Conservation (phyloP, 2,888 invertebrate genomes). For the Nomada ruficornis region DNA sequence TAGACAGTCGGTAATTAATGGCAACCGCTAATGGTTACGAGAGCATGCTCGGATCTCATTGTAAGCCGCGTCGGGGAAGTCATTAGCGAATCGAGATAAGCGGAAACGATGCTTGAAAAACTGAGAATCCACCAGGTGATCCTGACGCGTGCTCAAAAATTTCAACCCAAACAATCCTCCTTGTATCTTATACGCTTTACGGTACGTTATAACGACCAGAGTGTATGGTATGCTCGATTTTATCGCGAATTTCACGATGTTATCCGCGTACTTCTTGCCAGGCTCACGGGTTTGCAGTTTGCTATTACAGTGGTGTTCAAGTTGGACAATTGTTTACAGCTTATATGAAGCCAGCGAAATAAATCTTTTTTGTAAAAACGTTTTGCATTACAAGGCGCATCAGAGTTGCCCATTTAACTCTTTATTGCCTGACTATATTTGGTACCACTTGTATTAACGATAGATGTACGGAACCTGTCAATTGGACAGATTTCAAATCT, state of each 20-base stretch:
- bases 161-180: not conserved
- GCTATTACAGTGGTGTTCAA: not conserved
- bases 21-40: slow-evolving; percentile 21
- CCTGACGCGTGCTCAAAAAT: slow-evolving; percentile 13
- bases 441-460: too few relatives aligned
- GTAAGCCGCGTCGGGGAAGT: slow-evolving; percentile 8
- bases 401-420: too few relatives aligned
- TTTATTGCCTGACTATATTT: too few relatives aligned
- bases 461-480: too few relatives aligned
- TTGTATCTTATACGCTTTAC: not conserved
- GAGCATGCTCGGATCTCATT: slow-evolving; percentile 9
- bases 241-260: slow-evolving; percentile 17
- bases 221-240: not conserved
- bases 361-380: too few relatives aligned
- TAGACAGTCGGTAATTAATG: slow-evolving; percentile 24
- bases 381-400: too few relatives aligned
- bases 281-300: not conserved
- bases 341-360: not conserved
- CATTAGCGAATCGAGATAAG: slow-evolving; percentile 29
- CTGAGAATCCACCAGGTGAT: not conserved
- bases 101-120: slow-evolving; percentile 19
- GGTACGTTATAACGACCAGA: not conserved
- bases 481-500: too few relatives aligned
- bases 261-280: not conserved
- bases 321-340: not conserved